Evolutionary conservation across 1,140 invertebrate genomes (phyloP), one percentile per base, ranked within the genome.

Genomic region (Philotrypesis tridentata): DNA sequence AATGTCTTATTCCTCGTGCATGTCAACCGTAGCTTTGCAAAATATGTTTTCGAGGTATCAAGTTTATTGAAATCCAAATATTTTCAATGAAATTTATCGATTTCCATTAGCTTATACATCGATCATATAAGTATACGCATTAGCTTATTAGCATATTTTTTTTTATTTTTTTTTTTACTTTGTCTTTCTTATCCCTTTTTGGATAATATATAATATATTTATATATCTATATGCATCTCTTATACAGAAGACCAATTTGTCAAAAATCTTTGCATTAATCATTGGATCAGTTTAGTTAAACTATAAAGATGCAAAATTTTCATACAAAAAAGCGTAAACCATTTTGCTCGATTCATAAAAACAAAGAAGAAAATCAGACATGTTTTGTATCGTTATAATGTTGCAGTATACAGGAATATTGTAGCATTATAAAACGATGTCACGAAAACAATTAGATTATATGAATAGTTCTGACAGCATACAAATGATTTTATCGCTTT

Each of bases 11-110:
- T 82, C 80, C 80, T 82, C 80, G 80, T 76, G 37, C 27, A 14
- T 82, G 80, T 65, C 67, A 82, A 82, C 76, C 80, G 29, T 37
- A 61, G 25, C 65, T 82, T 71, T 76, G 80, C 73, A 11, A 78
- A 23, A 75, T 14, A 70, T 67, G 61, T 71, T 83, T 89, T 89
- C 86, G 87, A 88, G 86, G 87, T 89, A 91, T 88, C 88, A 89
- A 90, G 88, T 90, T 90, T 91, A 91, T 90, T 90, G 87, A 90
- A 89, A 90, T 90, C 84, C 86, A 89, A 89, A 88, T 87, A 89
- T 86, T 85, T 85, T 89, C 87, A 87, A 88, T 87, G 87, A 89
- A 90, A 89, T 85, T 84, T 88, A 89, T 87, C 87, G 84, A 87
- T 89, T 89, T 88, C 79, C 85, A 88, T 88, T 90, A 86, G 87